phyloP scores from a whole-genome alignment of 1,140 invertebrate genomes.

The Radopholus similis region DNA sequence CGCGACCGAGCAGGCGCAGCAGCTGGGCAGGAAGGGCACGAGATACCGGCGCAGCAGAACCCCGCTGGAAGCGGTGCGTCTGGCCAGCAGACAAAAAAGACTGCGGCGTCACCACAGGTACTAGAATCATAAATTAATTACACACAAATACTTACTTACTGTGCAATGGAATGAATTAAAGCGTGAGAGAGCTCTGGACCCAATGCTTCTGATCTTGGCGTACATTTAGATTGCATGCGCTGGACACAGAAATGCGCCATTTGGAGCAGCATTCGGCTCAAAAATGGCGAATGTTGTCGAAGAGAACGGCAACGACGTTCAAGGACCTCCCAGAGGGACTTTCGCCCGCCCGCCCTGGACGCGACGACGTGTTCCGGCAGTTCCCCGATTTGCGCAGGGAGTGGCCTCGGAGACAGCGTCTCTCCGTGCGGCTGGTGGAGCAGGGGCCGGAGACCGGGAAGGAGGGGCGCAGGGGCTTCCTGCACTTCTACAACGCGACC shows the following conservation, averaged over 20 bases:
- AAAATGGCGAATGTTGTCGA: not conserved
- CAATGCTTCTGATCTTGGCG: slow-evolving; percentile 15
- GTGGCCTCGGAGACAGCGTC: slow-evolving; percentile 51
- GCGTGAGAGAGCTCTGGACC: not conserved
- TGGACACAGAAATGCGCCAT: slow-evolving; percentile 3
- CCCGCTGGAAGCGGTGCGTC: not conserved
- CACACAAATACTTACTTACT: not conserved
- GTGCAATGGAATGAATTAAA: too few relatives aligned
- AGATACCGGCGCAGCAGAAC: slow-evolving; percentile 25
- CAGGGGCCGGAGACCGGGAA: slow-evolving; percentile 53
- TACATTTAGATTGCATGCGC: slow-evolving; percentile 8
- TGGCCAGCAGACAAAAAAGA: not conserved
- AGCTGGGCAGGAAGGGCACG: slow-evolving; percentile 31
- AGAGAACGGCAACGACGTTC: too few relatives aligned
- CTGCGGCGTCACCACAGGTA: not conserved
- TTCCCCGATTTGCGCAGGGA: slow-evolving; percentile 49
- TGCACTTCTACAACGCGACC: slow-evolving; percentile 90
- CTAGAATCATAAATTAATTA: not conserved
- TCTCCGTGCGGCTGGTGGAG: slow-evolving; percentile 50
- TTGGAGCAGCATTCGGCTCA: not conserved
- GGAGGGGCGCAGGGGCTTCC: slow-evolving; percentile 68
- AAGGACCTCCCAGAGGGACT: too few relatives aligned
- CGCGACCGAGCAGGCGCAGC: slow-evolving; percentile 48
- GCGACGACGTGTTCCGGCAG: slow-evolving; percentile 47
- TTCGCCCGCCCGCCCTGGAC: slow-evolving; percentile 11